phyloP scores from a whole-genome alignment of 2,113 vertebrate species.

The Prolemur simus region DNA sequence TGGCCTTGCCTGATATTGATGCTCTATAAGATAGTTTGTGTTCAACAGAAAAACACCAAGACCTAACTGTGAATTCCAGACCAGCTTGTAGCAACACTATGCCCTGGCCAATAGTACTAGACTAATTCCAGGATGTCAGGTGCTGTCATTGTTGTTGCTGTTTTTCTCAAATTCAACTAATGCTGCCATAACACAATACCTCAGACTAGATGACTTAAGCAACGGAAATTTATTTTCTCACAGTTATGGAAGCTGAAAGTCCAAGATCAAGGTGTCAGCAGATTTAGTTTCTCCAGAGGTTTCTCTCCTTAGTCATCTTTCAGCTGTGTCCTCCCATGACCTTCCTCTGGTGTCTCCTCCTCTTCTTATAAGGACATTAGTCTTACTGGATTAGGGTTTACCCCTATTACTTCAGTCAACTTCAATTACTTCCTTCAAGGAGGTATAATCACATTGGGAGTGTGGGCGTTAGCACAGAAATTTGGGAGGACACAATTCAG shows the following conservation, averaged over 20 bases:
- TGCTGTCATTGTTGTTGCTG: neutral
- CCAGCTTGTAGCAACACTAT: neutral
- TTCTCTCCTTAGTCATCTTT: neutral
- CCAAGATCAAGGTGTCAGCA: neutral
- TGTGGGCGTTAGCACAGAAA: neutral
- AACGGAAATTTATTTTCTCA: neutral
- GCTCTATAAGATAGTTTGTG: neutral
- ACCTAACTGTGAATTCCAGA: neutral
- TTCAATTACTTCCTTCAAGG: neutral
- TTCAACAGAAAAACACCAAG: neutral
- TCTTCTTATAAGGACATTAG: neutral
- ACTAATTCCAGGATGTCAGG: neutral
- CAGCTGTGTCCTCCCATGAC: neutral
- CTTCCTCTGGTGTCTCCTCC: neutral
- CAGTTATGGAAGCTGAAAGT: neutral
- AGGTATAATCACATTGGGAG: neutral
- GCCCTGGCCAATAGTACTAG: neutral
- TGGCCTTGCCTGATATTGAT: neutral
- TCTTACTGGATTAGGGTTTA: neutral
- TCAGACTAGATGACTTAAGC: neutral
- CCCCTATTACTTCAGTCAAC: neutral
- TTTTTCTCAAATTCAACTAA: neutral
- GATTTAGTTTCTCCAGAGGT: neutral
- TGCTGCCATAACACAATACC: neutral
- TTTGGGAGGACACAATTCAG: neutral